phyloP scores from a whole-genome alignment of 2,797 vertebrate genomes.

The Sternarchorhynchus goeldii region DNA sequence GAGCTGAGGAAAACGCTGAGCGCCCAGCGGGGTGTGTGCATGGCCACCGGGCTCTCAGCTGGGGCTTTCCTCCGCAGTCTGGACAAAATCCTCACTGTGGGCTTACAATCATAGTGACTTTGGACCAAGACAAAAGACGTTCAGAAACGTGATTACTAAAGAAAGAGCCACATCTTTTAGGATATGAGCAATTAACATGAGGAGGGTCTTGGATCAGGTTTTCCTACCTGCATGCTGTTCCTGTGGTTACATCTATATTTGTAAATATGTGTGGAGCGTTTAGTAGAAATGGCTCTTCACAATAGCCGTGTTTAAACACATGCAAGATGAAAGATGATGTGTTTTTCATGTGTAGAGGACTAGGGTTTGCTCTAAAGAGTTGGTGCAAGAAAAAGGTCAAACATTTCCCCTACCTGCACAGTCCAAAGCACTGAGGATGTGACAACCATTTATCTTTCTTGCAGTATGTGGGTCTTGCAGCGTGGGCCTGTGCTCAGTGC shows the following conservation, averaged over 20 bases:
- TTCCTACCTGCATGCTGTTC: no score
- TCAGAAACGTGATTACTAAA: slow-evolving; percentile 41
- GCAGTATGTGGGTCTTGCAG: not conserved
- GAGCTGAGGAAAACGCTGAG: slow-evolving; percentile 46
- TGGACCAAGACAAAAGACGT: slow-evolving; percentile 36
- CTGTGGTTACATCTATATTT: no score
- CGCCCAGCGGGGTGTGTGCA: slow-evolving; percentile 23
- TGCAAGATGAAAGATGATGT: slow-evolving; percentile 10
- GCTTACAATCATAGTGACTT: slow-evolving; percentile 37
- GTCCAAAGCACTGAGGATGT: slow-evolving; percentile 17
- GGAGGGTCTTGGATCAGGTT: not conserved
- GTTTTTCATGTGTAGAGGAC: not conserved
- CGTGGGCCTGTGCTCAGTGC: slow-evolving; percentile 37
- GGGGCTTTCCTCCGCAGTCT: slow-evolving; percentile 38
- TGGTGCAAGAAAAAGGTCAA: not conserved
- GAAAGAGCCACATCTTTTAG: slow-evolving; percentile 25
- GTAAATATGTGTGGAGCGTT: not conserved
- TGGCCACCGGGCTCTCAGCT: slow-evolving; percentile 45
- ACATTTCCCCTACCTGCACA: not conserved
- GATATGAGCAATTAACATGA: slow-evolving; percentile 10
- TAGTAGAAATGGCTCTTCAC: not conserved
- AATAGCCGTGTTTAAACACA: not conserved
- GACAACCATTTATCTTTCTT: slow-evolving; percentile 29
- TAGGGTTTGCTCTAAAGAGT: not conserved
- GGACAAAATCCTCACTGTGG: slow-evolving; percentile 13